A percentile compares a stretch with the other conserved stretches of the same genome.
These are phyloP conservation scores for Drosophila nebulosa DNA, from an alignment of 1,140 invertebrate genomes.

Conservation along the genomic window DNA sequence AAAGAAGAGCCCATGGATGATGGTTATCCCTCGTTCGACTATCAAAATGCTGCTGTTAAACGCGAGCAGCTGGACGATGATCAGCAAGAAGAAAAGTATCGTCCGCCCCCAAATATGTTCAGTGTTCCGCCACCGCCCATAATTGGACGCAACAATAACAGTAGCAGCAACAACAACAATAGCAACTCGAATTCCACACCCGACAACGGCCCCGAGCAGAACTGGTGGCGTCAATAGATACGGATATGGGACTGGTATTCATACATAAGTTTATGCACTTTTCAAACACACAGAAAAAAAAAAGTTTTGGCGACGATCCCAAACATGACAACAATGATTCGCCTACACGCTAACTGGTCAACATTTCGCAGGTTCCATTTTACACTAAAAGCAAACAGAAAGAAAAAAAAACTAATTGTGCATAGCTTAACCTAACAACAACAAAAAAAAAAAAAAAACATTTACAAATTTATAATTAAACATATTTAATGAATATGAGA, in stretches of 20 bases:
- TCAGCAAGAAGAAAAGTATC: slow-evolving; percentile 83
- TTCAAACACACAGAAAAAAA: neutral
- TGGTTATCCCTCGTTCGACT: slow-evolving; percentile 86
- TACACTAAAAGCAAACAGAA: slow-evolving; percentile 13
- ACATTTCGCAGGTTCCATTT: slow-evolving; percentile 6
- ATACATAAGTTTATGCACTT: slow-evolving; percentile 9
- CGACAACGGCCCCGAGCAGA: slow-evolving; percentile 63
- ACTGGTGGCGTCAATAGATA: slow-evolving; percentile 69
- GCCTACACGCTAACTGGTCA: neutral
- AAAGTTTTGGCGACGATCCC: neutral
- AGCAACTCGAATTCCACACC: slow-evolving; percentile 41
- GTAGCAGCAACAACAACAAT: slow-evolving; percentile 38
- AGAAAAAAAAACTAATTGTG: slow-evolving; percentile 44
- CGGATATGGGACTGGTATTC: neutral
- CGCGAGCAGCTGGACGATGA: slow-evolving; percentile 85
- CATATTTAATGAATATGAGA: slow-evolving; percentile 70
- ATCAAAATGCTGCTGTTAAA: slow-evolving; percentile 84
- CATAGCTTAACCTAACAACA: slow-evolving; percentile 53
- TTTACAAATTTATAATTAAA: slow-evolving; percentile 68
- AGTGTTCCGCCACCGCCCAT: slow-evolving; percentile 77
- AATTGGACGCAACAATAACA: slow-evolving; percentile 47
- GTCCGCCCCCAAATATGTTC: slow-evolving; percentile 80
- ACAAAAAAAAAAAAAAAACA: slow-evolving; percentile 39
- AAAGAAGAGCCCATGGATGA: slow-evolving; percentile 90
- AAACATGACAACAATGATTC: neutral